phyloP scores from a whole-genome alignment of 1,140 invertebrate species.

The Sminthurinus signatus region DNA sequence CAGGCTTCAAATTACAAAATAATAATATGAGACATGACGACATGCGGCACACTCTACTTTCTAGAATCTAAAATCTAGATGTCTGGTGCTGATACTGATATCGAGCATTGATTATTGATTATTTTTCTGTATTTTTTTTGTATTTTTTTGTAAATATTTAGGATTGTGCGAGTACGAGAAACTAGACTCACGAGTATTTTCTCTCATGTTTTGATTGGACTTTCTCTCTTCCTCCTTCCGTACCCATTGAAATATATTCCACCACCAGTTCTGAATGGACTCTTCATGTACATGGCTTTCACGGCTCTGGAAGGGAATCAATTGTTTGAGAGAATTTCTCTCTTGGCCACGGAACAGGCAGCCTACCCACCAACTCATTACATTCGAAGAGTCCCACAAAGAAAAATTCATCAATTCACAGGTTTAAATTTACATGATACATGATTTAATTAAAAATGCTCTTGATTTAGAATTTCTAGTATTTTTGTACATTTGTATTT shows the following conservation, averaged over 20 bases:
- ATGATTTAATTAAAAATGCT: no score
- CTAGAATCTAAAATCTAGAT: no score
- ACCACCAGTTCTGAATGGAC: slow-evolving; percentile 56
- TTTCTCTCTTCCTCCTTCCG: slow-evolving; percentile 56
- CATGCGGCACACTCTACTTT: no score
- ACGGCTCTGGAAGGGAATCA: slow-evolving; percentile 60
- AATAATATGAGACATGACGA: no score
- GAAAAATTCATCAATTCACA: slow-evolving; percentile 59
- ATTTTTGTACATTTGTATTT: no score
- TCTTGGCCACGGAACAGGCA: slow-evolving; percentile 59
- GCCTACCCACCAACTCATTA: slow-evolving; percentile 62
- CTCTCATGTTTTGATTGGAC: slow-evolving; percentile 57
- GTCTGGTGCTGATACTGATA: no score
- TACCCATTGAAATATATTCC: slow-evolving; percentile 57
- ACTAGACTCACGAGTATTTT: slow-evolving; percentile 56
- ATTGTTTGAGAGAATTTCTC: slow-evolving; percentile 58
- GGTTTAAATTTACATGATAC: no score
- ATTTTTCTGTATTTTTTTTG: no score
- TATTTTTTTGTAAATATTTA: slow-evolving; percentile 47
- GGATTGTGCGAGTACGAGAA: slow-evolving; percentile 58
- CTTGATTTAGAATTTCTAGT: no score
- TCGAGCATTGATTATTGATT: no score
- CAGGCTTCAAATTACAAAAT: no score
- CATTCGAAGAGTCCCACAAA: slow-evolving; percentile 58
- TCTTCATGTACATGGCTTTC: slow-evolving; percentile 62